A percentile compares a stretch with the other conserved stretches of the same genome.
These are phyloP conservation scores for Aegithalos caudatus DNA, from an alignment of 2,113 vertebrate genomes.

Conservation along the genomic window DNA sequence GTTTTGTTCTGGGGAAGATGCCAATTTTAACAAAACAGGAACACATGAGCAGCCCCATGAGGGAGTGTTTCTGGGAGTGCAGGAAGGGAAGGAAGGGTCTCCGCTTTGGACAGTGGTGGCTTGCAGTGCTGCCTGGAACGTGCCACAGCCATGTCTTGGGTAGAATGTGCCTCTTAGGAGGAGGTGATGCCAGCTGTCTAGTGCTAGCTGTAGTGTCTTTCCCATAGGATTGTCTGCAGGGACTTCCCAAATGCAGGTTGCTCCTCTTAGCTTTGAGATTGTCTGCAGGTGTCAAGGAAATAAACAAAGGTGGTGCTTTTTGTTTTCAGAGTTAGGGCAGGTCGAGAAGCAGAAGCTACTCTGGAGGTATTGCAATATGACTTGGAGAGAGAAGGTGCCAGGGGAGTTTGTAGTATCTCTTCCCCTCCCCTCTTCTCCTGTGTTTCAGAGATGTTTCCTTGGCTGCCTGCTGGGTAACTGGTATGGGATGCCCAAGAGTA, in stretches of 20 bases:
- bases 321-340: background rate
- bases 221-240: background rate
- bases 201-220: background rate
- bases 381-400: background rate
- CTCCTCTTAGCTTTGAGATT: background rate
- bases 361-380: background rate
- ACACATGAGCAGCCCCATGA: fast-evolving
- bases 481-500: background rate
- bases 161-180: background rate
- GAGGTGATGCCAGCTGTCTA: background rate
- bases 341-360: background rate
- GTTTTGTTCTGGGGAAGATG: background rate
- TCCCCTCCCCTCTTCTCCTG: fast-evolving
- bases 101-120: background rate
- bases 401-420: background rate
- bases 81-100: background rate
- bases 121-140: background rate
- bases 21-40: background rate
- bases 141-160: background rate
- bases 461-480: background rate
- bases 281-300: background rate
- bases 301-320: background rate
- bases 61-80: background rate
- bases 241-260: background rate
- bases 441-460: background rate